Conservation (phyloP, 2,113 vertebrate species). For the Tragelaphus strepsiceros region DNA sequence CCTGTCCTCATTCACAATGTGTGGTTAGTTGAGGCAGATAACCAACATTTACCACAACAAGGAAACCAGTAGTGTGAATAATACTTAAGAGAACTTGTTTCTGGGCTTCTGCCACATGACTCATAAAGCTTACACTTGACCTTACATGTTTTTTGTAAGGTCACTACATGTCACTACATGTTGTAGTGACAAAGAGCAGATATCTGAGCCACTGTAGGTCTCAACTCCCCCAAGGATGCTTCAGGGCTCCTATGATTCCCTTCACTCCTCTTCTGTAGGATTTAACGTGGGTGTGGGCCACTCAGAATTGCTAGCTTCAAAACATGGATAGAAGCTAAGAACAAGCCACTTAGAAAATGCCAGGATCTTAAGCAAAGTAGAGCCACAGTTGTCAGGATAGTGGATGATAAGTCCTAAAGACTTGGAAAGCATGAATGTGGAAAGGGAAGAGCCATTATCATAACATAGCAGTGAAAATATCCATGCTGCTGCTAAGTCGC, state of each 20-base stretch:
- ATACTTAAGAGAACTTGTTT: neutral
- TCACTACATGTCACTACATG: too few relatives aligned
- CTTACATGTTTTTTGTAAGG: rapidly evolving
- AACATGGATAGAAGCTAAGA: neutral
- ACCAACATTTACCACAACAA: neutral
- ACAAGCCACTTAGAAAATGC: neutral
- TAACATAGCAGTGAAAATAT: neutral
- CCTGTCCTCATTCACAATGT: neutral
- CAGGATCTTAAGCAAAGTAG: neutral
- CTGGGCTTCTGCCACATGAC: neutral
- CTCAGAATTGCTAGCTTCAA: neutral
- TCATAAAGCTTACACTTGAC: neutral
- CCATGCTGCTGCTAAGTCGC: neutral
- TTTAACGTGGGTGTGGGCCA: neutral
- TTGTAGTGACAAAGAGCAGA: neutral
- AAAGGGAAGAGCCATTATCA: neutral
- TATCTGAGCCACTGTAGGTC: neutral
- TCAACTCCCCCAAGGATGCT: neutral
- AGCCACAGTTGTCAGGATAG: neutral
- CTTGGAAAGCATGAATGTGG: neutral
- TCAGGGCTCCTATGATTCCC: neutral
- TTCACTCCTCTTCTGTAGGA: neutral
- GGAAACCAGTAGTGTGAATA: neutral
- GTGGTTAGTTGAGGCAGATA: neutral
- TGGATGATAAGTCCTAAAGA: neutral